Evolutionary conservation across 2,888 invertebrate genomes (phyloP).

Genomic region (Melinopterus prodromus): DNA sequence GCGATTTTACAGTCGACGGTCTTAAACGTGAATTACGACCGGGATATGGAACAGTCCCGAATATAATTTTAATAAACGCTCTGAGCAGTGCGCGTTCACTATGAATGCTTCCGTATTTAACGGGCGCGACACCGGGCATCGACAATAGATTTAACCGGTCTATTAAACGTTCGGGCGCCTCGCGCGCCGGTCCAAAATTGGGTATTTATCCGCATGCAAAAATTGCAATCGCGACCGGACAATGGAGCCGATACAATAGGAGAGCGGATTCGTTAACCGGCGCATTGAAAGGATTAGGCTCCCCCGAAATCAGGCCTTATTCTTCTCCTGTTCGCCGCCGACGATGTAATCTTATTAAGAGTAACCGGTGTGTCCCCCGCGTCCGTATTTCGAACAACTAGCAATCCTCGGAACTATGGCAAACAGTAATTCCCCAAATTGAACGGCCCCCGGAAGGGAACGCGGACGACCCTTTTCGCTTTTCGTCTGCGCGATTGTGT

Average conservation of each 20-base stretch:
- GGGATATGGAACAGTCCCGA: no score
- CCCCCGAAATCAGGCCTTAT: constrained; percentile 15
- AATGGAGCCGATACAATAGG: background rate
- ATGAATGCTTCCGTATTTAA: background rate
- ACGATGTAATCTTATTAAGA: constrained; percentile 23
- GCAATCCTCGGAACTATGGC: background rate
- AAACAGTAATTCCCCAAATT: constrained; percentile 4
- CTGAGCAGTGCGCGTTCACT: background rate
- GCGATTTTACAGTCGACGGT: no score
- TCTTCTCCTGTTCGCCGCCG: constrained; percentile 18
- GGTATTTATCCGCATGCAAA: background rate
- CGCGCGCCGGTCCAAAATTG: background rate
- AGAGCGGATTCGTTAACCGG: constrained; percentile 16
- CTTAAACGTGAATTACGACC: no score
- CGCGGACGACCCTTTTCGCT: background rate
- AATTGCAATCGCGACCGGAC: background rate
- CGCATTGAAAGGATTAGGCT: constrained; percentile 20
- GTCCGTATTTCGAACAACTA: background rate
- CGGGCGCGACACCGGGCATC: background rate
- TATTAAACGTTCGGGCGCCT: background rate
- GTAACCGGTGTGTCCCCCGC: constrained; percentile 14
- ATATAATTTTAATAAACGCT: background rate
- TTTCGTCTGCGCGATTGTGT: background rate
- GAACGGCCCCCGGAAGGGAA: background rate
- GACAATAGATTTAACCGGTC: background rate